Evolutionary conservation across 2,888 invertebrate genomes (phyloP), one percentile per base, ranked within the genome.

Genomic region (Acrocyrtus sp.): DNA sequence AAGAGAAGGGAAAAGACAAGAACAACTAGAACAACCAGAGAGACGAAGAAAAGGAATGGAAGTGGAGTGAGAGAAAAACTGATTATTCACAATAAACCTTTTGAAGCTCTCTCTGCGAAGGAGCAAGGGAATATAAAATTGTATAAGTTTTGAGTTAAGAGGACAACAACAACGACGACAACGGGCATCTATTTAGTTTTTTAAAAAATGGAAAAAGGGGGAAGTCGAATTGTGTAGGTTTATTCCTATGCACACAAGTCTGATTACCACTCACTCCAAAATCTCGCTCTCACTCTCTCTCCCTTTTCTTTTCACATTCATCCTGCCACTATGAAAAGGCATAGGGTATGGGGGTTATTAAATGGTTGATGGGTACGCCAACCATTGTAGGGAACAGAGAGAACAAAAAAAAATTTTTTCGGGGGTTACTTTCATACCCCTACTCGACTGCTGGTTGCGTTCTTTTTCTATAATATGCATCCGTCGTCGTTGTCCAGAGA

Each of bases 301-400:
- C 61, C 50, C 24, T n/a, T n/a, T n/a, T 43, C 19, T 58, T 62
- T 62, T 41, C 50, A 56, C 26, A 34, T 54, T 65, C 34, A 65
- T 66, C 50, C 21, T 26, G 27, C 51, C 21, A 8, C 4, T 10
- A 21, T 19, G 34, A n/a, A 34, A 41, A 41, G 56, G 56, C 22
- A 56, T 39, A 56, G 24, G 56, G 5, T 34, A 8, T 39, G 50
- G 24, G 12, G 39, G 6, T 6, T 10, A 12, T 10, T 17, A 47
- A 29, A 34, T n/a, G 17, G 57, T 58, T 57, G 45, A 66, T 57
- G 57, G 57, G 34, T 47, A 27, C 51, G 27, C 27, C 27, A 51
- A 51, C 51, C 24, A 27, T 51, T 51, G n/a, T 27, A 24, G 21
- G 3, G 21, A 10, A 17, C 19, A 47, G 47, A 39, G 39, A 47